Evolutionary conservation across 1,140 invertebrate species (phyloP).

Genomic region (Trichogramma pretiosum): DNA sequence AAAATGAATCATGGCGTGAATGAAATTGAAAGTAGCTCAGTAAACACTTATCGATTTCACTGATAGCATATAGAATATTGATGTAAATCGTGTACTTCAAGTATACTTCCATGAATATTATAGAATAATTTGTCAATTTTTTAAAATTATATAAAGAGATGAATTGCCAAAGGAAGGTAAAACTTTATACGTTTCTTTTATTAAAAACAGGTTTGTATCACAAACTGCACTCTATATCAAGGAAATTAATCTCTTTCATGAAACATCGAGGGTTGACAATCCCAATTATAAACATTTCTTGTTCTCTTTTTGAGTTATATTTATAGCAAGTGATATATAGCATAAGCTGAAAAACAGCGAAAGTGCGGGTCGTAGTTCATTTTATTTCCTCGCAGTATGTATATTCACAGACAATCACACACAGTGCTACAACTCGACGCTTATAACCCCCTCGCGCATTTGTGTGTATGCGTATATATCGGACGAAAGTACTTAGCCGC

Average conservation of each 20-base stretch:
- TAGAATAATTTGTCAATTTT: too few species aligned
- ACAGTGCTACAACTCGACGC: slow-evolving; percentile 22
- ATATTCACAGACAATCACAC: too few species aligned
- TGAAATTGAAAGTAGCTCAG: slow-evolving; percentile 29
- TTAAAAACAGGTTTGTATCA: too few species aligned
- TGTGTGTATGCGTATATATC: too few species aligned
- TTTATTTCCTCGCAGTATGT: slow-evolving; percentile 14
- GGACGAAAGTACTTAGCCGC: slow-evolving; percentile 34
- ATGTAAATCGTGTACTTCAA: too few species aligned
- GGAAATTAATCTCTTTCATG: too few species aligned
- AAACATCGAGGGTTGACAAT: slow-evolving; percentile 37
- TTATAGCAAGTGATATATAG: too few species aligned
- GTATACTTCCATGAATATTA: too few species aligned
- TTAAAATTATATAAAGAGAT: too few species aligned
- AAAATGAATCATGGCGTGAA: slow-evolving; percentile 26
- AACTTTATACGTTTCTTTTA: too few species aligned
- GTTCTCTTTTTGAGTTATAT: slow-evolving; percentile 32
- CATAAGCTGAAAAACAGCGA: slow-evolving; percentile 10
- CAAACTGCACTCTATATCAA: too few species aligned
- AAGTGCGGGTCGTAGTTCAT: slow-evolving; percentile 11
- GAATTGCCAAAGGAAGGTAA: too few species aligned
- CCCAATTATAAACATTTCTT: slow-evolving; percentile 42
- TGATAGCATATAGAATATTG: slow-evolving; percentile 33
- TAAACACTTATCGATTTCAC: slow-evolving; percentile 33
- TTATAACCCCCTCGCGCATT: slow-evolving; percentile 23